Conservation (phyloP, 2,797 vertebrate genomes). For the Siniperca obscura region DNA sequence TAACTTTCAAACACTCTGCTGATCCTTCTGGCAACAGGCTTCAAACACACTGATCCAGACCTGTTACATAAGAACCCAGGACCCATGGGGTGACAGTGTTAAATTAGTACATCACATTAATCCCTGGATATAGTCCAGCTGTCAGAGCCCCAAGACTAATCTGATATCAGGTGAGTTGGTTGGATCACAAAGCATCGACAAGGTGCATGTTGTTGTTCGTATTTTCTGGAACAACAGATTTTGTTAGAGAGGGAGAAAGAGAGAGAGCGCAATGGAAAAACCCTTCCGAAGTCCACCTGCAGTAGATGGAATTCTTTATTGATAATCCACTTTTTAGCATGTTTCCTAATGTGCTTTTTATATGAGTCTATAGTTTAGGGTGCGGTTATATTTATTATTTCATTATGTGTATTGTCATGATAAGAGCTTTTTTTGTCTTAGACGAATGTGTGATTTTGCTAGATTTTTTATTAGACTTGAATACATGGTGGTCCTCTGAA, state of each 20-base stretch:
- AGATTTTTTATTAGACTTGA: neutral
- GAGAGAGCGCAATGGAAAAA: neutral
- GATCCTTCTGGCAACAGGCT: constrained; percentile 1
- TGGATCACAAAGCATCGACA: neutral
- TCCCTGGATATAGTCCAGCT: constrained; percentile 14
- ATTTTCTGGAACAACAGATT: neutral
- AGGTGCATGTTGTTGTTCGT: neutral
- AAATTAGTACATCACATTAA: constrained; percentile 23
- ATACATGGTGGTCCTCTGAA: neutral
- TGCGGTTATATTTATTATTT: neutral
- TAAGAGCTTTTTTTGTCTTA: neutral
- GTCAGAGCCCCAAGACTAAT: neutral
- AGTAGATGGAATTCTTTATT: neutral
- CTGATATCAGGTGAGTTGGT: neutral
- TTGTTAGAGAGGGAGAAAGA: neutral
- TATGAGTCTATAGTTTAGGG: neutral
- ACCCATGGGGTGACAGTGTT: neutral
- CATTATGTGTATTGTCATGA: neutral
- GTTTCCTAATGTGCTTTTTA: neutral
- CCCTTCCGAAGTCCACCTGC: neutral
- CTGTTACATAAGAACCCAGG: constrained; percentile 26
- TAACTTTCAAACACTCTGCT: neutral
- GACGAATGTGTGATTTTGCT: neutral
- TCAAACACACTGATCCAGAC: constrained; percentile 4
- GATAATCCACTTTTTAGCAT: neutral